Percentiles rank a stretch among this genome's conserved stretches.
phyloP scores from a whole-genome alignment of 1,140 invertebrate species.

The Sitobion miscanthi region DNA sequence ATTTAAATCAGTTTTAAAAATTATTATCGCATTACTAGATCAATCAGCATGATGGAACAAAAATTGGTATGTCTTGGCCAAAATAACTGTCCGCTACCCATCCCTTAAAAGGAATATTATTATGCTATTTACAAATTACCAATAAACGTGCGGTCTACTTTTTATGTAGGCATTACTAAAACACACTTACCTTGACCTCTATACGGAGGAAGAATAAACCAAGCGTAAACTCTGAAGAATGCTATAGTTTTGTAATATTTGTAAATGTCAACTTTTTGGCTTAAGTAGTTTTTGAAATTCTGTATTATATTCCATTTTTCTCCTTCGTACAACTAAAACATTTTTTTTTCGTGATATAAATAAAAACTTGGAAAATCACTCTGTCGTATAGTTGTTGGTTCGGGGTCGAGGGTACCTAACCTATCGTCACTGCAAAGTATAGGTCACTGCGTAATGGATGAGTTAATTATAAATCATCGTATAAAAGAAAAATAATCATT shows the following conservation, averaged over 20 bases:
- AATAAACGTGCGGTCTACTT: neutral
- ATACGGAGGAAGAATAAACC: constrained; percentile 2
- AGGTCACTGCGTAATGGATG: neutral
- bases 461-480: neutral
- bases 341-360: neutral
- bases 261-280: constrained; percentile 50
- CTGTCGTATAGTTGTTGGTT: no score
- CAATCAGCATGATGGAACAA: no score
- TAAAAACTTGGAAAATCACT: neutral
- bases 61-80: no score
- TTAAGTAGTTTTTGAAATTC: constrained; percentile 25
- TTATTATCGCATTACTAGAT: no score
- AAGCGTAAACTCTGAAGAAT: constrained; percentile 35
- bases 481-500: neutral
- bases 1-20: no score
- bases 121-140: neutral
- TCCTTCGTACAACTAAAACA: constrained; percentile 40
- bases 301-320: constrained; percentile 45
- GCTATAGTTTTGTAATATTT: neutral
- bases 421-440: neutral
- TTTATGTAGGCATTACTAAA: neutral
- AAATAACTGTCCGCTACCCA: no score
- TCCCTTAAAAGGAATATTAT: no score
- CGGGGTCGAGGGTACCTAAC: no score
- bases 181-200: constrained; percentile 23